Evolutionary conservation across 2,888 invertebrate species (phyloP).

Genomic region (Eupithecia subumbrata): DNA sequence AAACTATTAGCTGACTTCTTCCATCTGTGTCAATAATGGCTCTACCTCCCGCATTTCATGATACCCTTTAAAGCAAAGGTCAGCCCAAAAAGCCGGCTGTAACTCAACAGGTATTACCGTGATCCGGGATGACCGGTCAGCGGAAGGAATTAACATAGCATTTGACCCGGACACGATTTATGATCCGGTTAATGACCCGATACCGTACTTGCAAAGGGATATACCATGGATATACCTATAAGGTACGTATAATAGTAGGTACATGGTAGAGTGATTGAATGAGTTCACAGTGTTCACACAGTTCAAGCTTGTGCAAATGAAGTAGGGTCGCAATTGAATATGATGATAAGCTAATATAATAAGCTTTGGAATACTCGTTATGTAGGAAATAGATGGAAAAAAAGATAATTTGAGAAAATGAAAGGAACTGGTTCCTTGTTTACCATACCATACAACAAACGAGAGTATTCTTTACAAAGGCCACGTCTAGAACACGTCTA

Average conservation of each 20-base stretch:
- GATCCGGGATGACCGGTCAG: slow-evolving; percentile 73
- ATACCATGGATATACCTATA: slow-evolving; percentile 42
- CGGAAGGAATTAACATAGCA: slow-evolving; percentile 69
- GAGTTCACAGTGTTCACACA: slow-evolving; percentile 28
- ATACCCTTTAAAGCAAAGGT: slow-evolving; percentile 34
- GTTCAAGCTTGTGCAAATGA: slow-evolving; percentile 6
- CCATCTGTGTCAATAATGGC: background rate
- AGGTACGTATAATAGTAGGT: too few relatives aligned
- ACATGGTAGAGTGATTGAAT: background rate
- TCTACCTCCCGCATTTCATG: background rate
- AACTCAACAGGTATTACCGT: slow-evolving; percentile 82
- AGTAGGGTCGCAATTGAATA: slow-evolving; percentile 2
- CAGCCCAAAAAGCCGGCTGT: slow-evolving; percentile 63
- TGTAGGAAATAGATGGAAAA: too few relatives aligned
- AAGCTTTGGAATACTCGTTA: too few relatives aligned
- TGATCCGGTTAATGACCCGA: slow-evolving; percentile 60
- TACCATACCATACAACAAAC: too few relatives aligned
- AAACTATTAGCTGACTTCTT: background rate
- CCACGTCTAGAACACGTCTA: too few relatives aligned
- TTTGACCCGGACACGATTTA: slow-evolving; percentile 61
- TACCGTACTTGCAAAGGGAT: slow-evolving; percentile 36
- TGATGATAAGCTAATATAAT: too few relatives aligned
- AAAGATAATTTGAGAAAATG: too few relatives aligned
- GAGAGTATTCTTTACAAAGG: too few relatives aligned
- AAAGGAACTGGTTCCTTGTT: too few relatives aligned